phyloP scores from a whole-genome alignment of 1,140 invertebrate species.

The Drosophila paulistorum region DNA sequence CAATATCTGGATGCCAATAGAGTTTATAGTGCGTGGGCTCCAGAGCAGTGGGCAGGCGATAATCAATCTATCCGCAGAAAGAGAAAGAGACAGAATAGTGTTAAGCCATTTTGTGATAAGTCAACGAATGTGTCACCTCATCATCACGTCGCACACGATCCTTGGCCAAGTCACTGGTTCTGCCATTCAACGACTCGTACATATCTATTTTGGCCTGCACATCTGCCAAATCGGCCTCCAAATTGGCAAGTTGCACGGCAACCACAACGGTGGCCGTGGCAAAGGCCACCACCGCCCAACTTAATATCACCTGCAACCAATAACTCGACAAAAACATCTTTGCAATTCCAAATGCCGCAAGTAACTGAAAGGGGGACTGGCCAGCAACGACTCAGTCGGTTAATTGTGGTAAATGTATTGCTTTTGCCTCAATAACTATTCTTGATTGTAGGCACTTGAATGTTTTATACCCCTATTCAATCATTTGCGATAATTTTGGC shows the following conservation, averaged over 20 bases:
- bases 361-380: constrained; percentile 40
- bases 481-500: constrained; percentile 36
- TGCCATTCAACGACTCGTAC: constrained; percentile 21
- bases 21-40: constrained; percentile 90
- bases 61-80: constrained; percentile 63
- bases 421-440: constrained; percentile 33
- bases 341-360: constrained; percentile 37
- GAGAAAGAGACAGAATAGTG: background rate
- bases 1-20: constrained; percentile 89
- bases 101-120: background rate
- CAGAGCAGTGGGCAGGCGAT: constrained; percentile 87
- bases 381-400: constrained; percentile 6
- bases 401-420: too few relatives aligned
- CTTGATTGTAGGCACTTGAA: constrained; percentile 45
- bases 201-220: constrained; percentile 57
- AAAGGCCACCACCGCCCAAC: constrained; percentile 69
- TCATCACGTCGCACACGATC: constrained; percentile 24
- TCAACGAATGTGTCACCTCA: constrained; percentile 23
- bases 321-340: constrained; percentile 52
- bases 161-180: background rate
- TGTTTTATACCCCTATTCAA: constrained; percentile 40
- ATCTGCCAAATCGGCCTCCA: constrained; percentile 54
- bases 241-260: constrained; percentile 59
- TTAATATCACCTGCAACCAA: constrained; percentile 42
- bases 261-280: constrained; percentile 82